Evolutionary conservation across 2,113 vertebrate genomes (phyloP).

Genomic region (Limnothrissa miodon): DNA sequence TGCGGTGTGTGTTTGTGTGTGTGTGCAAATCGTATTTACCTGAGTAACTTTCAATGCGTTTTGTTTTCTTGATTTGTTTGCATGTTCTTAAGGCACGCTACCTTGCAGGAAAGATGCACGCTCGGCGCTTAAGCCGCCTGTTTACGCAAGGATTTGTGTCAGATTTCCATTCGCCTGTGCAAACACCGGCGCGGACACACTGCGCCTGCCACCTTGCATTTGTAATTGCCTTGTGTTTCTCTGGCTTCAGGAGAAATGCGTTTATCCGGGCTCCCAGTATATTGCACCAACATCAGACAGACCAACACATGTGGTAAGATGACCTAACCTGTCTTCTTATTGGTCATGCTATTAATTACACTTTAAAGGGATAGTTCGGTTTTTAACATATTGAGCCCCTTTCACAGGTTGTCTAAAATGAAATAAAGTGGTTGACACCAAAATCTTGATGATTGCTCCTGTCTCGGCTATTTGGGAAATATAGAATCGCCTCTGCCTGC

Average conservation of each 20-base stretch:
- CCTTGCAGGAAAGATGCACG: constrained; percentile 29
- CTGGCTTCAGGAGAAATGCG: background rate
- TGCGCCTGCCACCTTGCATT: constrained; percentile 34
- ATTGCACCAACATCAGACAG: constrained; percentile 18
- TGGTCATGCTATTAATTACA: background rate
- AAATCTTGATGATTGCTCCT: too few species aligned
- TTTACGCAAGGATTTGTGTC: constrained; percentile 58
- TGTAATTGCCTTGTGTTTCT: constrained; percentile 24
- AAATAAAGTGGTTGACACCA: too few species aligned
- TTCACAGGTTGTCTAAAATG: too few species aligned
- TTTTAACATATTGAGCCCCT: too few species aligned
- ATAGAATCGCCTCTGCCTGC: too few species aligned
- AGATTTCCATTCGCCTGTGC: constrained; percentile 44
- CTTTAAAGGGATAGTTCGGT: too few species aligned
- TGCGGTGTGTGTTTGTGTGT: background rate
- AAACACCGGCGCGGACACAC: constrained; percentile 33
- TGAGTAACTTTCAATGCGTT: constrained; percentile 9
- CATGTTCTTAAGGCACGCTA: constrained; percentile 31
- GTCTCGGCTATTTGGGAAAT: too few species aligned
- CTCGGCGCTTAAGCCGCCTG: constrained; percentile 39
- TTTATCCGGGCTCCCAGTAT: constrained; percentile 6
- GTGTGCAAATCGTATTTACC: background rate
- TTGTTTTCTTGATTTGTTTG: constrained; percentile 44
- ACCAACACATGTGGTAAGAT: background rate
- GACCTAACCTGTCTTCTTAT: background rate